These are phyloP conservation scores for Rotaria macrura DNA, from an alignment of 2,888 invertebrate species.

Conservation along the genomic window DNA sequence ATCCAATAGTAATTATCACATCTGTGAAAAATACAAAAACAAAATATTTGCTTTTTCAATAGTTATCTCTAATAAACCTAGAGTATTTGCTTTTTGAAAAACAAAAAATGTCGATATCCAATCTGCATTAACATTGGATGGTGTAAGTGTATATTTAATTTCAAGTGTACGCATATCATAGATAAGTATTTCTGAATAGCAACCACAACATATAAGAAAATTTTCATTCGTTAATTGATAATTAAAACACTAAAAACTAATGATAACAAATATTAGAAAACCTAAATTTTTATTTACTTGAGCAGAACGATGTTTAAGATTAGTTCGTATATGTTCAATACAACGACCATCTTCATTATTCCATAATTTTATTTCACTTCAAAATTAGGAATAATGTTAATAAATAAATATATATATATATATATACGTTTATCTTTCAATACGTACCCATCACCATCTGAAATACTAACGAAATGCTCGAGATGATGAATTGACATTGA, in stretches of 20 bases:
- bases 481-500: not conserved
- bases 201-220: constrained; percentile 14
- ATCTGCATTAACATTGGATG: not conserved
- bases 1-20: not conserved
- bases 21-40: not conserved
- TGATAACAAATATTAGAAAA: not conserved
- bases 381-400: not conserved
- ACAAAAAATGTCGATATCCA: constrained; percentile 18
- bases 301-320: constrained; percentile 5
- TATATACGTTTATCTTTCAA: too few relatives aligned
- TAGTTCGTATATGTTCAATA: constrained; percentile 2
- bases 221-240: constrained; percentile 19
- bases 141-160: constrained; percentile 11
- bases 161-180: constrained; percentile 12
- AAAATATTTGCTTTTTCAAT: not conserved
- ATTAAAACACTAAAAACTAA: not conserved
- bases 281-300: not conserved
- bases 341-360: constrained; percentile 11
- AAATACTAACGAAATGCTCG: constrained; percentile 6
- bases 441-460: constrained; percentile 12
- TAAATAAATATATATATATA: too few relatives aligned
- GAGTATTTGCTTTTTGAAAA: not conserved
- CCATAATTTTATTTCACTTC: not conserved
- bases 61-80: not conserved
- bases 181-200: not conserved